Base-by-base conservation (phyloP, 2,113 vertebrate species). In the Hiodon tergisus region DNA sequence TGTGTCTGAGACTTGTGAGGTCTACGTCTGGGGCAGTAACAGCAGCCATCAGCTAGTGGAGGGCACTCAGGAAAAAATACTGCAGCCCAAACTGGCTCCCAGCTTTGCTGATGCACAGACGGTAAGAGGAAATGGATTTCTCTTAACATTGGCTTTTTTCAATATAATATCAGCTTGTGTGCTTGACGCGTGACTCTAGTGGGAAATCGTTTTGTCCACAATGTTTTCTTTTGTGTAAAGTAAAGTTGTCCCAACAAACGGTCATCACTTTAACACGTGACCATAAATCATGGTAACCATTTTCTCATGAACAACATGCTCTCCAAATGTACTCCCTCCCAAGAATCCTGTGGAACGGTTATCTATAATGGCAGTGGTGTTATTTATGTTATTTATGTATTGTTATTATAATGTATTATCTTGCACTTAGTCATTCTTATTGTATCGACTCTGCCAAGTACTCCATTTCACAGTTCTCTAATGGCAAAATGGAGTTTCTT, bases 1-100 rank as follows among this genome's bases (percentile, higher is more conserved):
- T 31, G 92, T 96, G 80, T 98, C 97, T 0, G 97, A 99, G 81
- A 98, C 94, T 48, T 98, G 97, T 46, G 97, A 99, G 83, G 97
- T 98, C 0, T 95, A 96, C 51, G 92, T 93, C 4, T 93, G 92
- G 93, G 92, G 93, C 4, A 94, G 93, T 70, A 94, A 94, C 82
- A 94, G 93, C 87, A 94, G 93, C 59, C 93, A 94, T 78, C 93
- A 94, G 53, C 82, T 94, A 72, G 93, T 93, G 6, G 93, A 94
- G 83, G 93, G 93, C 75, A 94, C 93, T 31, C 93, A 94, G 73
- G 93, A 94, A 82, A 94, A 94, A 81, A 94, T 94, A 79, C 81
- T 94, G 52, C 93, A 94, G 11, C 93, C 93, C 67, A 94, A 94
- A 77, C 78, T 94, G 66, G 93, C 93, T 65, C 90, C 92, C 4